Conservation (phyloP, 2,888 invertebrate genomes). For the Liopterus haemorrhoidalis region DNA sequence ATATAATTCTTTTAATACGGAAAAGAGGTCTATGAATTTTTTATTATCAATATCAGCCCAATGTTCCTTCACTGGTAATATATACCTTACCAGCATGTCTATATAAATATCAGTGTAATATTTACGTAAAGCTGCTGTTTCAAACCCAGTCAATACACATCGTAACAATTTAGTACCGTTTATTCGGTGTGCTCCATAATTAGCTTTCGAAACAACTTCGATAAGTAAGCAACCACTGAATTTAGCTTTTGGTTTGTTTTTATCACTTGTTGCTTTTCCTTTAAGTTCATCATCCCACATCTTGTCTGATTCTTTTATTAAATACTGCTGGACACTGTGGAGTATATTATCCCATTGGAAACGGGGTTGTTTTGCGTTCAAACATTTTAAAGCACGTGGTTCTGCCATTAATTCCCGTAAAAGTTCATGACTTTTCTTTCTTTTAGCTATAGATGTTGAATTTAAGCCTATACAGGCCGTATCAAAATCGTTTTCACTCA, state of each 20-base stretch:
- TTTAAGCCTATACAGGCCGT: conserved; percentile 44
- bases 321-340: conserved; percentile 30
- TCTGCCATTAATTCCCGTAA: conserved; percentile 46
- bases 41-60: conserved; percentile 48
- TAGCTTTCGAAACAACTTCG: conserved; percentile 47
- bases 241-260: too few species aligned
- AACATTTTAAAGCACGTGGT: conserved; percentile 44
- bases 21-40: conserved; percentile 34
- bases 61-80: conserved; percentile 51
- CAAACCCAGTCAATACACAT: too few species aligned
- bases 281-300: conserved; percentile 46
- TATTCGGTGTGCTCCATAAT: too few species aligned
- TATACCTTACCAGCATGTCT: conserved; percentile 50
- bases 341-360: conserved; percentile 49
- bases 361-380: conserved; percentile 45
- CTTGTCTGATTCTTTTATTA: conserved; percentile 47
- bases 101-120: conserved; percentile 51
- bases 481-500: conserved; percentile 37
- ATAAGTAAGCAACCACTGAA: conserved; percentile 45
- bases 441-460: conserved; percentile 45
- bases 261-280: conserved; percentile 43
- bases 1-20: conserved; percentile 21
- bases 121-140: conserved; percentile 36
- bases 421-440: conserved; percentile 48
- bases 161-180: too few species aligned